Base-by-base conservation (phyloP, 1,140 invertebrate genomes). In the Drosophila pandora region DNA sequence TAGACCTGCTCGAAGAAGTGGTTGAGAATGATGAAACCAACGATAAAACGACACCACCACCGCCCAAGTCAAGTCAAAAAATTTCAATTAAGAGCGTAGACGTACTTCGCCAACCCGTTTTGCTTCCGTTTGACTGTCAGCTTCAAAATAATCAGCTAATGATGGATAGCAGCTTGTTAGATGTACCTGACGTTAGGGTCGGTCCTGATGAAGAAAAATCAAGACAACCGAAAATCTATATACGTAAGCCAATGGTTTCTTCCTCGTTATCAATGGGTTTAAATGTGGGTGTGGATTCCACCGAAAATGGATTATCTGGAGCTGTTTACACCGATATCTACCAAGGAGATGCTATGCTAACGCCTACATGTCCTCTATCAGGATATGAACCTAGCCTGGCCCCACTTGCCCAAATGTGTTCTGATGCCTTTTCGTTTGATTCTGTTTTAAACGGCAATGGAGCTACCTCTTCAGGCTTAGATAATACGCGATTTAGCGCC, bases 71-170 rank as follows among this genome's bases (percentile, higher is more conserved):
- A 10, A 74, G 72, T n/a, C 90, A 91, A 56, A 91, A 91, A 68
- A 91, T 91, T 17, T 91, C 88, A 3, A 91, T 91, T 9, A 91
- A 91, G 53, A 91, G 90, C 55, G 90, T 91, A 6, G 90, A 91
- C 58, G 90, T 91, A 3, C 61, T 91, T 2, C 56, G 90, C 2
- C 88, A 91, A 45, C 84, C 90, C 0, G 78, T 83, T 0, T 41
- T 91, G 37, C 22, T 91, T 58, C 76, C 85, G 23, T 77, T 76
- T 13, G 81, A 90, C 48, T 90, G 80, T 41, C 85, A 76, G 22
- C 47, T 90, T 53, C 71, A 32, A 5, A 49, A 60, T 13, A 60
- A 56, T 1, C 12, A 53, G 10, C 53, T 72, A 2, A 47, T 76
- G 23, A 22, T 67, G 43, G 17, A 50, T 30, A 67, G 41, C 41